Conservation (phyloP, 2,113 vertebrate species). For the Mixornis gularis region DNA sequence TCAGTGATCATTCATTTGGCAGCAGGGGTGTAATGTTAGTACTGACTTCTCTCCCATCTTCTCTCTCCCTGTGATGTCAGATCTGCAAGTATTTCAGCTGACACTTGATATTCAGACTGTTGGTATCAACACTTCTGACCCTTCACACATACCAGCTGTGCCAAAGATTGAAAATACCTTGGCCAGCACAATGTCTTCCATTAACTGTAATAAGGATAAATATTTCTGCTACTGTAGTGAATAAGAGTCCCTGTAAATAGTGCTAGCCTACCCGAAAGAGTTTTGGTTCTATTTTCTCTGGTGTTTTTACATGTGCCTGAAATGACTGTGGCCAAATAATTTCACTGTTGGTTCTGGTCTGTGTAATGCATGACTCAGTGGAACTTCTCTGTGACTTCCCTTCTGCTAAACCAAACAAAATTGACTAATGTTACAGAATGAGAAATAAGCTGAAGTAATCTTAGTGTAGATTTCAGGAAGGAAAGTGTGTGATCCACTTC, state of each 20-base stretch:
- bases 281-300: background rate
- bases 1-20: background rate
- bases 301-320: background rate
- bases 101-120: slow-evolving; percentile 25
- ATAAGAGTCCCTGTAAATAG: background rate
- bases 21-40: slow-evolving; percentile 23
- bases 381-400: background rate
- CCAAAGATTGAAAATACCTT: background rate
- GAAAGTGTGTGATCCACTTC: background rate
- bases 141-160: background rate
- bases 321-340: background rate
- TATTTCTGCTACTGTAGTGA: background rate
- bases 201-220: background rate
- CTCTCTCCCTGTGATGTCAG: slow-evolving; percentile 33
- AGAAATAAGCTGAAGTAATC: background rate
- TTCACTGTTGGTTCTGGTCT: background rate
- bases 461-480: background rate
- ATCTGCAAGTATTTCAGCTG: slow-evolving; percentile 23
- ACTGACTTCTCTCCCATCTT: background rate
- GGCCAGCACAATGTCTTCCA: background rate
- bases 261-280: background rate
- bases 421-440: background rate
- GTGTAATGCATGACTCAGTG: background rate
- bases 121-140: background rate
- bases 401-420: background rate